phyloP scores from a whole-genome alignment of 2,113 vertebrate genomes.

The Scatophagus argus region DNA sequence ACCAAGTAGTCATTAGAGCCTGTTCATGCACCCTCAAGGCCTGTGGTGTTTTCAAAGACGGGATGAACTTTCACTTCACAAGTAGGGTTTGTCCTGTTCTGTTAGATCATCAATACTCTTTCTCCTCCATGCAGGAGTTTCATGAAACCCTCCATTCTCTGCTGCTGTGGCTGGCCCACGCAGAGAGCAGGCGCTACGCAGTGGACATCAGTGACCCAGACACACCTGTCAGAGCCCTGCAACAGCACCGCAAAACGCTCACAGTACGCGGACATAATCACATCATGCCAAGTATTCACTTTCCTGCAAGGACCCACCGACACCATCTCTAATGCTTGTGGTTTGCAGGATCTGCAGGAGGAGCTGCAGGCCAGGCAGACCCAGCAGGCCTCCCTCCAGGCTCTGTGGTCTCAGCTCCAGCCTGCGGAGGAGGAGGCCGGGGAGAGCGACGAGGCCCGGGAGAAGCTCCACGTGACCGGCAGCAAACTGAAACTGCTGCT shows the following conservation, averaged over 20 bases:
- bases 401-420: constrained; percentile 88
- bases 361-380: constrained; percentile 85
- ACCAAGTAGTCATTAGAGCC: neutral
- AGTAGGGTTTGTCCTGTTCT: no score
- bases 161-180: constrained; percentile 90
- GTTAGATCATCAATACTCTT: neutral
- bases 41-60: neutral
- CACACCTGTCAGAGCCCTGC: constrained; percentile 70
- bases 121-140: constrained; percentile 87
- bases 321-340: neutral
- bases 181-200: constrained; percentile 84
- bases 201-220: constrained; percentile 75
- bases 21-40: neutral
- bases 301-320: fast-evolving
- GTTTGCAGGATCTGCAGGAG: constrained; percentile 85
- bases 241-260: constrained; percentile 81
- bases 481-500: constrained; percentile 87
- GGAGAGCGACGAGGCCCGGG: constrained; percentile 85
- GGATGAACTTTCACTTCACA: no score
- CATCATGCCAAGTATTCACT: fast-evolving
- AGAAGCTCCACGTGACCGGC: constrained; percentile 90
- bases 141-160: constrained; percentile 88
- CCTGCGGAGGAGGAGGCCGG: constrained; percentile 78
- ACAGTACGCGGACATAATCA: constrained; percentile 72
- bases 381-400: constrained; percentile 86